Conservation (phyloP, 1,140 invertebrate genomes). For the Pinna nobilis region DNA sequence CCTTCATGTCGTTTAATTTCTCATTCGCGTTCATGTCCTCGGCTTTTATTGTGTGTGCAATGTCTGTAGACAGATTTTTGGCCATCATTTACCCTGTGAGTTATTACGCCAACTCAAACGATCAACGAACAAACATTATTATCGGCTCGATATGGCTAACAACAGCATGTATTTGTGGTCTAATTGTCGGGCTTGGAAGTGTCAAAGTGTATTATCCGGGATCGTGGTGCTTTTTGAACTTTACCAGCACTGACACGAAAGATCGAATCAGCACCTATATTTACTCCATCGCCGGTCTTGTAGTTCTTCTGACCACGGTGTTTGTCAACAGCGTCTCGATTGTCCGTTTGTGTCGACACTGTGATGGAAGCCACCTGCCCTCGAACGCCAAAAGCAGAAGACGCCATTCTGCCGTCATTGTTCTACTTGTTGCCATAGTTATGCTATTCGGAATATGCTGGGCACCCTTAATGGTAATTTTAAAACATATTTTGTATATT, state of each 20-base stretch:
- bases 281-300: slow-evolving; percentile 61
- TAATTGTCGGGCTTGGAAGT: slow-evolving; percentile 69
- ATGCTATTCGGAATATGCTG: slow-evolving; percentile 39
- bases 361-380: neutral
- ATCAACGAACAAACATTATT: slow-evolving; percentile 51
- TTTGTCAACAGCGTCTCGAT: neutral
- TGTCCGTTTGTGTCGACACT: slow-evolving; percentile 1
- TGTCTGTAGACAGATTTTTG: slow-evolving; percentile 73
- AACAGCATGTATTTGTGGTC: slow-evolving; percentile 57
- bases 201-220: slow-evolving; percentile 66
- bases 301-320: slow-evolving; percentile 4
- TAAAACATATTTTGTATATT: too few species aligned
- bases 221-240: slow-evolving; percentile 75
- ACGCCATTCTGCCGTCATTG: slow-evolving; percentile 26
- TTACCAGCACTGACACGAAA: slow-evolving; percentile 39
- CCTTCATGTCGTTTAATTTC: slow-evolving; percentile 72
- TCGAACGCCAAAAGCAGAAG: neutral
- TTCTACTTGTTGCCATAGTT: slow-evolving; percentile 35
- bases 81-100: slow-evolving; percentile 71
- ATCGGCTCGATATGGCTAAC: slow-evolving; percentile 62
- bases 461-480: slow-evolving; percentile 43
- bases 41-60: slow-evolving; percentile 71
- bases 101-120: slow-evolving; percentile 62
- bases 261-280: slow-evolving; percentile 58
- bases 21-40: slow-evolving; percentile 71